Evolutionary conservation across 2,797 vertebrate species (phyloP), one percentile per base, ranked within the genome.

Genomic region (Brachyrhaphis roseni): DNA sequence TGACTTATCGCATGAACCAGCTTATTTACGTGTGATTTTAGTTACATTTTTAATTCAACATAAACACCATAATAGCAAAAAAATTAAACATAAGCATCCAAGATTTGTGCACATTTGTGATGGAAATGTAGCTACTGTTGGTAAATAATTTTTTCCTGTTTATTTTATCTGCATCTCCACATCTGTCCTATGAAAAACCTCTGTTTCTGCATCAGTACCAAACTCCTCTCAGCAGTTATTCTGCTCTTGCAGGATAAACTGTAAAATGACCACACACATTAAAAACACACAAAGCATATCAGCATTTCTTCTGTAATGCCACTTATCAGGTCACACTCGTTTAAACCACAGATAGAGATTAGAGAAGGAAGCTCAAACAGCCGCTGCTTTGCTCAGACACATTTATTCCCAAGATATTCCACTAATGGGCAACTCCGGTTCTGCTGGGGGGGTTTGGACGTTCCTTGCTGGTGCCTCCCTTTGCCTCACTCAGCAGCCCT

Each of bases 391-490:
- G 83, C 77, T 79, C 85, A 90, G 89, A 89, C 76, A 1, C 80
- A 83, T 84, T 83, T 90, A 89, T 85, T 91, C 89, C 88, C 76
- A 72, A 84, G 81, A 87, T 80, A 82, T 81, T 78, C 59, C 86
- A 74, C 87, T 93, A 93, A 94, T 92, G 90, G 91, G 80, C 81
- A 78, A 86, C 85, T 90, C 89, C 84, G 82, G 53, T 82, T 77
- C 57, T 84, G 13, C 84, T 74, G 75, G 84, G 83, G 83, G 62
- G 1, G 85, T 89, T 85, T 88, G 75, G 92, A 81, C 77, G 72
- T 78, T 83, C 86, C 79, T 45, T 26, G 55, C 84, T 78, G 86
- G 82, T 59, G 83, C 88, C 87, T 81, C 77, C 72, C 46, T 77
- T 76, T 46, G 26, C 64, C 85, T 91, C 87, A 74, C 87, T 93